These are phyloP conservation scores for Dione vanillae DNA, from an alignment of 2,888 invertebrate genomes.

Conservation along the genomic window DNA sequence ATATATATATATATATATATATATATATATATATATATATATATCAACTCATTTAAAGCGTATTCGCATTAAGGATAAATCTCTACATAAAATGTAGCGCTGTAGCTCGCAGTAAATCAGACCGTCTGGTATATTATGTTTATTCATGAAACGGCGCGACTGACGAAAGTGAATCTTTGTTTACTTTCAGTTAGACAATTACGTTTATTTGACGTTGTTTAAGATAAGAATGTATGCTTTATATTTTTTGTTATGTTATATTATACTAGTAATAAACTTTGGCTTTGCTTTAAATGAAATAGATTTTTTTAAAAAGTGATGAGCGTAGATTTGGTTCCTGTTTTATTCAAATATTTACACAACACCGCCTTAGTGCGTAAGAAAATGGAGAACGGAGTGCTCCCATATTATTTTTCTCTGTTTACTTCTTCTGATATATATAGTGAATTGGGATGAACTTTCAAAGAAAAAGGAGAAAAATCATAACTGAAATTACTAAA, in stretches of 20 bases:
- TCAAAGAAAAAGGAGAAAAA: neutral
- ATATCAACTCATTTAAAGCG: conserved; percentile 8
- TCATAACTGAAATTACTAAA: neutral
- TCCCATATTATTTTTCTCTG: too few species aligned
- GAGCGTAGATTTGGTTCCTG: too few species aligned
- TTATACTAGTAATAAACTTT: neutral
- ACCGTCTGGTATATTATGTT: conserved; percentile 70
- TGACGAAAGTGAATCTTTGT: conserved; percentile 79
- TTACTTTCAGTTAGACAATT: conserved; percentile 53
- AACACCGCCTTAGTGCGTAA: too few species aligned
- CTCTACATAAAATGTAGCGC: conserved; percentile 20
- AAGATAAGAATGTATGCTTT: conserved; percentile 8
- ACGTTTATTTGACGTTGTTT: conserved; percentile 22
- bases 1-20: neutral
- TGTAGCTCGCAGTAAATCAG: conserved; percentile 72
- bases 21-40: too few species aligned
- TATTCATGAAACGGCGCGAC: conserved; percentile 82
- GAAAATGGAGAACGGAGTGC: too few species aligned
- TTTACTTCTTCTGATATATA: too few species aligned
- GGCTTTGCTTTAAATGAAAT: neutral
- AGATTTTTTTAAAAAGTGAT: too few species aligned
- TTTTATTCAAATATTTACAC: too few species aligned
- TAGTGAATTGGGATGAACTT: too few species aligned
- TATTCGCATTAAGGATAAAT: conserved; percentile 7
- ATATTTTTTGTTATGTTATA: neutral